These are phyloP conservation scores for Neogobius melanostomus DNA, from an alignment of 2,113 vertebrate genomes.

Conservation along the genomic window DNA sequence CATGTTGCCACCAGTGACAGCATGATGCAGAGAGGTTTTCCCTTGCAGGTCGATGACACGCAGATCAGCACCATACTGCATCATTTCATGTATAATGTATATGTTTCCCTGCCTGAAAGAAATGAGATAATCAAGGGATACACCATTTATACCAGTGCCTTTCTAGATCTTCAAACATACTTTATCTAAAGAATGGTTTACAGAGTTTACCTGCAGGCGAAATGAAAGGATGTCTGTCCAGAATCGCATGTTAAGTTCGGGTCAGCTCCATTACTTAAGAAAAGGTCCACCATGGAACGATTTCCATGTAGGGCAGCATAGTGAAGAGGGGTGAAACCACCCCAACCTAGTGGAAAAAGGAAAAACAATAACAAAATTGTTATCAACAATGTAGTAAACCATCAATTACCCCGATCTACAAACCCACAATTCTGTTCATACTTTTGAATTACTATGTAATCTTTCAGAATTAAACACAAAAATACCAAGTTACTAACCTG, in stretches of 20 bases:
- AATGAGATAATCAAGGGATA: conserved; percentile 9
- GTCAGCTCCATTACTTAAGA: conserved; percentile 76
- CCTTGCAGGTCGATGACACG: conserved; percentile 70
- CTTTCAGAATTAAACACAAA: neutral
- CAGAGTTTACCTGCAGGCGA: conserved; percentile 76
- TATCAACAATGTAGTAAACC: neutral
- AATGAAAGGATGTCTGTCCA: conserved; percentile 81
- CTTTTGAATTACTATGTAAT: neutral
- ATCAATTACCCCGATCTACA: no score
- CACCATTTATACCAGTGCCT: neutral
- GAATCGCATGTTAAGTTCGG: conserved; percentile 75
- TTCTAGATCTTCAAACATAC: neutral
- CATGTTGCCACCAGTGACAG: conserved; percentile 79
- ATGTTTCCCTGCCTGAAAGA: conserved; percentile 77
- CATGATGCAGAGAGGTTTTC: conserved; percentile 77
- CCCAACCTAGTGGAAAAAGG: conserved; percentile 71
- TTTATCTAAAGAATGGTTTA: neutral
- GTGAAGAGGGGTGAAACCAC: conserved; percentile 79
- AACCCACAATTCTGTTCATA: neutral
- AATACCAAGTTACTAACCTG: no score
- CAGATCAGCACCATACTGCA: conserved; percentile 76
- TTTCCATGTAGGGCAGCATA: conserved; percentile 78
- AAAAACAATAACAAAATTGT: conserved; percentile 24
- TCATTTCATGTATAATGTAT: conserved; percentile 77
- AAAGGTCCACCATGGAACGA: conserved; percentile 65